Evolutionary conservation across 2,797 vertebrate genomes (phyloP).

Genomic region (Sebastes aleutianus): DNA sequence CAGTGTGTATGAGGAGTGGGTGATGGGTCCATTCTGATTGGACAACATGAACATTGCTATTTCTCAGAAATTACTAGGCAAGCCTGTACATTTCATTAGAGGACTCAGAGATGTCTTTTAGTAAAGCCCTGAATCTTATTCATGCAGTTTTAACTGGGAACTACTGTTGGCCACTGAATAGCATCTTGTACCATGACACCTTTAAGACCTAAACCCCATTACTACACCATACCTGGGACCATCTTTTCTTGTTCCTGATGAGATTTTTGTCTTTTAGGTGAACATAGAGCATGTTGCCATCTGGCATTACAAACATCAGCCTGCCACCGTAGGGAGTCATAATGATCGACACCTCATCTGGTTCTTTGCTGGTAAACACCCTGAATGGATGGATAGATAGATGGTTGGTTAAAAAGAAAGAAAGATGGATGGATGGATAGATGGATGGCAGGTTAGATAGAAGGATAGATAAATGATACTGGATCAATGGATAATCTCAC

Average conservation of each 20-base stretch:
- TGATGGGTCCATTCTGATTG: neutral
- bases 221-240: constrained; percentile 82
- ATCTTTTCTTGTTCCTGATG: constrained; percentile 87
- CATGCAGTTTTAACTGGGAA: neutral
- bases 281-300: constrained; percentile 83
- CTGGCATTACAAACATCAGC: constrained; percentile 81
- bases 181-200: neutral
- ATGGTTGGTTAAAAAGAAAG: neutral
- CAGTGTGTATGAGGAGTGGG: neutral
- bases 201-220: neutral
- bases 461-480: neutral
- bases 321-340: constrained; percentile 84
- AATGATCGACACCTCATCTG: constrained; percentile 83
- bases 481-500: constrained; percentile 48
- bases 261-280: constrained; percentile 84
- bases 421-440: neutral
- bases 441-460: neutral
- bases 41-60: neutral
- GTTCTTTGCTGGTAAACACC: constrained; percentile 85
- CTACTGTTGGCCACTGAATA: neutral
- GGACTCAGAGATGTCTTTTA: neutral
- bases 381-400: constrained; percentile 51
- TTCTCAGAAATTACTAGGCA: neutral
- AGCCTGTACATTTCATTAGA: neutral
- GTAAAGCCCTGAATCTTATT: neutral